Conservation (phyloP, 2,113 vertebrate genomes). For the Peromyscus leucopus region DNA sequence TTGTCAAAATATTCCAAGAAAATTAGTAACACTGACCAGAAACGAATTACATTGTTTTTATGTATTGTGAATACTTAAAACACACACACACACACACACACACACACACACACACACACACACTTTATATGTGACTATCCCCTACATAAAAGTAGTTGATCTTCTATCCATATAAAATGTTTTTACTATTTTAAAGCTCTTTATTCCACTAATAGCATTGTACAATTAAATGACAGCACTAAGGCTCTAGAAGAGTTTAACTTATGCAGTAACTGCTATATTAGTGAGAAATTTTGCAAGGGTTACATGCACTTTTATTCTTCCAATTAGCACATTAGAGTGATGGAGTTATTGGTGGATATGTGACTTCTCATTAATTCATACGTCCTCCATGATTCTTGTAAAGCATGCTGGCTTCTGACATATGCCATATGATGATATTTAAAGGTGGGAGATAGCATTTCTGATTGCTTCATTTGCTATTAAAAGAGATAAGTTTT, state of each 20-base stretch:
- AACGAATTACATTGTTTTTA: constrained; percentile 43
- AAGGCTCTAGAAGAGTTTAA: constrained; percentile 64
- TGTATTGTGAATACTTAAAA: constrained; percentile 17
- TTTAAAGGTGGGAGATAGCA: constrained; percentile 64
- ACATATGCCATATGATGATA: constrained; percentile 1
- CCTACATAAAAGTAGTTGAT: neutral
- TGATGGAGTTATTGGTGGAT: constrained; percentile 51
- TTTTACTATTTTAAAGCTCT: constrained; percentile 16
- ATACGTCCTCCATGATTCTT: constrained; percentile 6
- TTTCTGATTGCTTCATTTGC: constrained; percentile 66
- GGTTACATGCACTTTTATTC: constrained; percentile 78
- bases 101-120: neutral
- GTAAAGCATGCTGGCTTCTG: constrained; percentile 42
- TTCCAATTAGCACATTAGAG: constrained; percentile 68
- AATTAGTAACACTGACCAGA: neutral
- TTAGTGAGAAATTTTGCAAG: constrained; percentile 20
- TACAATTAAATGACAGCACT: constrained; percentile 73
- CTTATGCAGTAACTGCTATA: constrained; percentile 8
- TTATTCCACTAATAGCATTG: constrained; percentile 10
- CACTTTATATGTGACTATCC: neutral
- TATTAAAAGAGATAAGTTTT: constrained; percentile 64
- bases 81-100: neutral
- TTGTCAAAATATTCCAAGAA: constrained; percentile 2
- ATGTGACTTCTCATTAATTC: constrained; percentile 64
- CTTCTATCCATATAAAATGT: constrained; percentile 68